phyloP scores from a whole-genome alignment of 2,797 vertebrate genomes.

The Hypotaenidia philippensis region DNA sequence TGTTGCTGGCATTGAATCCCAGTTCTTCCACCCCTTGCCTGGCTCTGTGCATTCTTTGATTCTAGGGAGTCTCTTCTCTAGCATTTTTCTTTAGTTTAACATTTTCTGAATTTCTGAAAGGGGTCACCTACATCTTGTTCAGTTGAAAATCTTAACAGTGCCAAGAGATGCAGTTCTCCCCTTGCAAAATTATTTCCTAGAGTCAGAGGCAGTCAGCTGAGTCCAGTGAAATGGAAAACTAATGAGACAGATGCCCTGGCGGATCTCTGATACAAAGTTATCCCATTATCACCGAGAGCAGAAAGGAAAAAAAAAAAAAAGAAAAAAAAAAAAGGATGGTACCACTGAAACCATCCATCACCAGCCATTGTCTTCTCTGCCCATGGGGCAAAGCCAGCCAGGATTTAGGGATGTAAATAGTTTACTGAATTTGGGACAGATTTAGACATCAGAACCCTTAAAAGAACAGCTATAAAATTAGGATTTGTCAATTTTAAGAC shows the following conservation, averaged over 20 bases:
- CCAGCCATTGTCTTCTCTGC: neutral
- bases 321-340: neutral
- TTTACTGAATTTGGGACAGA: neutral
- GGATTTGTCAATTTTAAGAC: neutral
- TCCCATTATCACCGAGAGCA: neutral
- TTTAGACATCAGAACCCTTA: neutral
- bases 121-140: neutral
- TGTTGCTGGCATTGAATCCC: neutral
- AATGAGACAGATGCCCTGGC: neutral
- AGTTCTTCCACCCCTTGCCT: neutral
- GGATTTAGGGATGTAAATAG: neutral
- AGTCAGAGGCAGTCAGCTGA: neutral
- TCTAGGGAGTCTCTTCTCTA: neutral
- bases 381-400: neutral
- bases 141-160: neutral
- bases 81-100: neutral
- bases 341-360: neutral
- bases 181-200: neutral
- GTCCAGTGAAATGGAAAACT: neutral
- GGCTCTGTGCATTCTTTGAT: neutral
- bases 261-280: neutral
- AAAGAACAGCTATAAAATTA: neutral
- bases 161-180: neutral
- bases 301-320: neutral
- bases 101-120: neutral